Conservation (phyloP, 2,888 invertebrate genomes). For the Hypomecis punctinalis region DNA sequence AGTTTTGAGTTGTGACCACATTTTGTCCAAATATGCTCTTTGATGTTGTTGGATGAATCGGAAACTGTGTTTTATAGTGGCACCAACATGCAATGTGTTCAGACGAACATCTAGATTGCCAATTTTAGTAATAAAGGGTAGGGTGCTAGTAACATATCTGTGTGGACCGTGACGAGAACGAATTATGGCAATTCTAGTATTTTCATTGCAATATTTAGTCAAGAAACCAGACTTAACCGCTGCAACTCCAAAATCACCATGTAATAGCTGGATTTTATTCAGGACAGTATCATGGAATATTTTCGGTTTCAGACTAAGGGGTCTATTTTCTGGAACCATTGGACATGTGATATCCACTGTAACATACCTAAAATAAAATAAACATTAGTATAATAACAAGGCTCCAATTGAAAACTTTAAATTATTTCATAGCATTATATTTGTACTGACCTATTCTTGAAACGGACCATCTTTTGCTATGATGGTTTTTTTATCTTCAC, state of each 20-base stretch:
- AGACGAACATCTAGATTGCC: constrained; percentile 86
- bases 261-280: constrained; percentile 87
- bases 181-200: constrained; percentile 90
- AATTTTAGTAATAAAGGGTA: constrained; percentile 89
- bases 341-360: constrained; percentile 86
- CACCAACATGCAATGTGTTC: constrained; percentile 89
- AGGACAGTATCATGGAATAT: constrained; percentile 85
- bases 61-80: constrained; percentile 92
- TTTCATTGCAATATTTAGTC: constrained; percentile 92
- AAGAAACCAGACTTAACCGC: constrained; percentile 89
- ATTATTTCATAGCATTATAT: too few relatives aligned
- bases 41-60: constrained; percentile 89
- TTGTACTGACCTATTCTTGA: constrained; percentile 85
- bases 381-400: constrained; percentile 27
- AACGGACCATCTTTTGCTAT: constrained; percentile 83
- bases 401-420: too few relatives aligned
- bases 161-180: constrained; percentile 91
- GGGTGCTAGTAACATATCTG: constrained; percentile 87
- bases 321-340: constrained; percentile 75
- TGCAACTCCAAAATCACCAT: constrained; percentile 91
- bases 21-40: constrained; percentile 86
- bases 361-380: constrained; percentile 85
- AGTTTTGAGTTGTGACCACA: constrained; percentile 86
- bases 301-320: constrained; percentile 79
- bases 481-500: too few relatives aligned